Evolutionary conservation across 2,888 invertebrate species (phyloP), one percentile per base, ranked within the genome.

Genomic region (Macaria notata): DNA sequence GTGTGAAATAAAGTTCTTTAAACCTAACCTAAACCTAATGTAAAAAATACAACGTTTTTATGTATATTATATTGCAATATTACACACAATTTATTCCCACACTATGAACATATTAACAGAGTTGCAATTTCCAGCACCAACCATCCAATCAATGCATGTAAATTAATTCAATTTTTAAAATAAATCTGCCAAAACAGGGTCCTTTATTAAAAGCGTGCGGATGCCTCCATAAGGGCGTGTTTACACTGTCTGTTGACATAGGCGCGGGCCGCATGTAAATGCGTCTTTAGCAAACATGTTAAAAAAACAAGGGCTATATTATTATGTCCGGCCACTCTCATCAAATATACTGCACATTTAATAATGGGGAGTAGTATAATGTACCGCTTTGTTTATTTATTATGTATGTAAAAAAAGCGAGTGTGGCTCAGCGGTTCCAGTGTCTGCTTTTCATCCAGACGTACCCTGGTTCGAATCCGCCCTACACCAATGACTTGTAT

Each of bases 271-370:
- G 78, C 84, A 84, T 87, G 86, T 86, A 84, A 86, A 89, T 88
- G 88, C 89, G 86, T 84, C 89, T 90, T 87, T 73, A 75, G 84
- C 82, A 89, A 90, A 89, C 87, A 91, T 63, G 79, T 81, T 89
- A 84, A 89, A 91, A 90, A 91, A 91, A 90, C 88, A 90, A 84
- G 88, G 91, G 90, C 73, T 68, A 69, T 78, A 75, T 79, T 79
- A 81, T 81, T 76, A 82, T 79, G 77, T 70, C 75, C 75, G 70
- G 65, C 67, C 65, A 67, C 56, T 66, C 68, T 69, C 67, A 68
- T 68, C 62, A 66, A 68, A 72, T 67, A 69, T 6, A 65, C 61
- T 56, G 59, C 33, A 47, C 58, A 49, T 52, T 19, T 62, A 61
- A 58, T 59, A 59, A 36, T 36, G 19, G 19, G 19, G 19, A 19